These are phyloP conservation scores for Sphaerophoria taeniata DNA, from an alignment of 2,888 invertebrate genomes.

Conservation along the genomic window DNA sequence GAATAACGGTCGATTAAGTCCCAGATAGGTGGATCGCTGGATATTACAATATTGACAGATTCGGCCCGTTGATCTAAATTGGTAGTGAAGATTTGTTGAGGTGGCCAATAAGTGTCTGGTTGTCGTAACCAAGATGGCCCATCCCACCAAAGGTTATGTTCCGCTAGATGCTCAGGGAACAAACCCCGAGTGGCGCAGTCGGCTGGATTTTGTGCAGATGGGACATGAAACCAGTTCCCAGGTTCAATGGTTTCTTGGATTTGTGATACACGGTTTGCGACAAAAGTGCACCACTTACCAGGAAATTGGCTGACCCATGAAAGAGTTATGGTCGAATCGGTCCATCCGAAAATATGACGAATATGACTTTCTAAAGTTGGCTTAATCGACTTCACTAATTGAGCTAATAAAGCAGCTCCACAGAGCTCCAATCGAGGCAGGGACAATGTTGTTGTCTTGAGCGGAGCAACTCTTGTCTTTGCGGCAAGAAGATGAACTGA, in stretches of 20 bases:
- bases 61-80: constrained; percentile 1
- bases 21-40: neutral
- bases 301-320: constrained; percentile 50
- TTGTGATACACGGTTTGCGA: no score
- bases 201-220: neutral
- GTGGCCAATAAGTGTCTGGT: constrained; percentile 10
- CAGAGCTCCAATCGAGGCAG: no score
- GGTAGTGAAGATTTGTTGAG: constrained; percentile 6
- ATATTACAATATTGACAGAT: neutral
- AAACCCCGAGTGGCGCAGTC: neutral
- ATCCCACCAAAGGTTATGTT: constrained; percentile 37
- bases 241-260: constrained; percentile 6
- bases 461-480: no score
- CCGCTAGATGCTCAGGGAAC: no score
- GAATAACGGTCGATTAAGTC: constrained; percentile 19
- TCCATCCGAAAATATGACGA: constrained; percentile 42
- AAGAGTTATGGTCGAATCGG: constrained; percentile 35
- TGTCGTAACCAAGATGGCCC: constrained; percentile 27
- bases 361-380: neutral
- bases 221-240: neutral
- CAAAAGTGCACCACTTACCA: constrained; percentile 10
- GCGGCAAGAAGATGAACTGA: no score
- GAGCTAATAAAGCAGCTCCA: no score
- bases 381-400: no score
- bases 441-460: no score